phyloP scores from a whole-genome alignment of 2,888 invertebrate species.

The Amblyjoppa fuscipennis region DNA sequence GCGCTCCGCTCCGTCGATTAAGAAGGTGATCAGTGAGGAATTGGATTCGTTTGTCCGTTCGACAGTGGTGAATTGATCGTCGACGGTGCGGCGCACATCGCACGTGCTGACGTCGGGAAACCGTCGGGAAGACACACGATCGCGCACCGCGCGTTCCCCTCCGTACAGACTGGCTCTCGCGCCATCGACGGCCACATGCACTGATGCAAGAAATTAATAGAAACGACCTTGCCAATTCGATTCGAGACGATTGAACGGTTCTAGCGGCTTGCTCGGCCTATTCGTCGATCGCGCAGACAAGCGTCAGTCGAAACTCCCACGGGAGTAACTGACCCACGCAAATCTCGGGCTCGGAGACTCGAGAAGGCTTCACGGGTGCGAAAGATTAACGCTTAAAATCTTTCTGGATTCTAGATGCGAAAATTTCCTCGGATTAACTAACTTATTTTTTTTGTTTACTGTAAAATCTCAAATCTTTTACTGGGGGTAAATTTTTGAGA shows the following conservation, averaged over 20 bases:
- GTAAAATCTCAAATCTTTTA: not conserved
- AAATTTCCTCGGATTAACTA: not conserved
- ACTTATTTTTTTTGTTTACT: too few relatives aligned
- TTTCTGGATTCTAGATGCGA: not conserved
- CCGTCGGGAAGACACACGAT: constrained; percentile 31
- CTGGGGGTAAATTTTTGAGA: too few relatives aligned
- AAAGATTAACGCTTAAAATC: not conserved
- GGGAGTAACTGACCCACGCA: not conserved
- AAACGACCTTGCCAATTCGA: constrained; percentile 62
- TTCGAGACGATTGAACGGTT: constrained; percentile 56
- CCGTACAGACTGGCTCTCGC: not conserved
- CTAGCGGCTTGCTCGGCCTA: not conserved
- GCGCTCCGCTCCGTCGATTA: constrained; percentile 19
- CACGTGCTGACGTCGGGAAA: constrained; percentile 37
- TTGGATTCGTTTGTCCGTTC: constrained; percentile 24
- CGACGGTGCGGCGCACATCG: constrained; percentile 1
- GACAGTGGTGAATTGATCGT: constrained; percentile 33
- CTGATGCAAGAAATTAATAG: constrained; percentile 57
- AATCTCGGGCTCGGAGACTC: not conserved
- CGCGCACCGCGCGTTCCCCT: not conserved
- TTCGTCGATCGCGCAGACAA: not conserved
- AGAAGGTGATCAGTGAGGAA: constrained; percentile 21
- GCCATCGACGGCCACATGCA: constrained; percentile 34
- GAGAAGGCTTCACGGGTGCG: not conserved
- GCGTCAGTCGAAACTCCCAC: not conserved